Evolutionary conservation across 2,888 invertebrate species (phyloP), one percentile per base, ranked within the genome.

Genomic region (Hypolimnas misippus): DNA sequence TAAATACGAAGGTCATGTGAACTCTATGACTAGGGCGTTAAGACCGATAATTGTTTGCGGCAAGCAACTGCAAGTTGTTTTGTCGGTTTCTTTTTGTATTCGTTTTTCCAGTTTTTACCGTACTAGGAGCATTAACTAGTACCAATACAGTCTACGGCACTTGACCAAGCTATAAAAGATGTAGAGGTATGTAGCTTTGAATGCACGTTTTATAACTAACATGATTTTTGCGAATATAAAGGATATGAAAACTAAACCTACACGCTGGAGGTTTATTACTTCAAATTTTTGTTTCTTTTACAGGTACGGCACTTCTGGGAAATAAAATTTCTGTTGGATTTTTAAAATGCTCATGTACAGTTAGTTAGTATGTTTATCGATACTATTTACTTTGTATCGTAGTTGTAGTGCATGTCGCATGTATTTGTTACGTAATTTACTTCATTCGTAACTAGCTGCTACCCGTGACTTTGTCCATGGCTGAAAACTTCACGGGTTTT

Each of bases 101-200:
- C 83, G 82, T 88, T 87, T 86, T 72, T 78, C 74, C 76, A 79
- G 82, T 84, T 85, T 85, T 86, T 80, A 78, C 79, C 77, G 73
- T 72, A 75, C 80, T 76, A 76, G 78, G 80, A 83, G 82, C 84
- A 85, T 87, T 85, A 83, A 82, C 82, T 81, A 82, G 84, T 82
- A 85, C 80, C 83, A 85, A 86, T 86, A 84, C 77, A 73, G 79
- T 40, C 54, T 57, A 60, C 63, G 42, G 42, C 42, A 55, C 40
- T 55, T 42, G 29, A 42, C 54, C 54, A 55, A 55, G 42, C 42
- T 55, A 42, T 55, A 55, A 40, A 49, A 49, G 25, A 29, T 29
- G 25, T 14, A 14, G 49, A 49, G 29, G 25, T 25, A 54, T 54
- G 40, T 55, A 38, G 35, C 35, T 46, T 46, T 46, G 21, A 46